A percentile compares a stretch with the other conserved stretches of the same genome.
Evolutionary conservation across 2,888 invertebrate genomes (phyloP).

Genomic region (Limnephilus marmoratus): DNA sequence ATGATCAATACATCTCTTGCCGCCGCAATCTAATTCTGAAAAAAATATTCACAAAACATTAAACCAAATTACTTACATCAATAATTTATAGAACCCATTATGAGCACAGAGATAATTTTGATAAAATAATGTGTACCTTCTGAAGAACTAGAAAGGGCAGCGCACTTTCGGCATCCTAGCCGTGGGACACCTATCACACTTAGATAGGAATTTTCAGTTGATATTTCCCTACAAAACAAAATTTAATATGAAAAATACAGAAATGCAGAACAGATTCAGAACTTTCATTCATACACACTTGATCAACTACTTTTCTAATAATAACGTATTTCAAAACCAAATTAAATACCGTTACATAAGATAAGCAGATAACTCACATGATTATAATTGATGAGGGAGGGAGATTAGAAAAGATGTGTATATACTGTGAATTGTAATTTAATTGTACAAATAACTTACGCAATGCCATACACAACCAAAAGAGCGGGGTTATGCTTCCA

Average conservation of each 20-base stretch:
- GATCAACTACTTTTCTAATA: not conserved
- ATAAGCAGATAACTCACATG: not conserved
- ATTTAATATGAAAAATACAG: not conserved
- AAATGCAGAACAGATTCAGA: not conserved
- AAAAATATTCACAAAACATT: slow-evolving; percentile 52
- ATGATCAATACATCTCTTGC: slow-evolving; percentile 89
- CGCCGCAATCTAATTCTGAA: slow-evolving; percentile 78
- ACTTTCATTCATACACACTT: not conserved
- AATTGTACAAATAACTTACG: slow-evolving; percentile 70
- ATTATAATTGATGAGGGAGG: not conserved
- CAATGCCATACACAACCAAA: slow-evolving; percentile 79
- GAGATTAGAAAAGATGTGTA: not conserved
- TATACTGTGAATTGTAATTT: not conserved
- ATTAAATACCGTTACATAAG: not conserved
- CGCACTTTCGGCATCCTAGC: slow-evolving; percentile 80
- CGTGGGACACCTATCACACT: slow-evolving; percentile 79
- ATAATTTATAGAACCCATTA: not conserved
- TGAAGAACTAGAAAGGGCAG: slow-evolving; percentile 75
- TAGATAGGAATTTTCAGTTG: slow-evolving; percentile 76
- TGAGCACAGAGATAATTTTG: not conserved
- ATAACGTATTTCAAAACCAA: not conserved
- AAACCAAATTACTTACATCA: not conserved
- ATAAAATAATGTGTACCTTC: slow-evolving; percentile 68
- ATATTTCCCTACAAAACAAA: slow-evolving; percentile 71
- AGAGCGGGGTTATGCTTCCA: slow-evolving; percentile 80